These are phyloP conservation scores for Drosophila barbarae DNA, from an alignment of 2,888 invertebrate species.

Conservation along the genomic window DNA sequence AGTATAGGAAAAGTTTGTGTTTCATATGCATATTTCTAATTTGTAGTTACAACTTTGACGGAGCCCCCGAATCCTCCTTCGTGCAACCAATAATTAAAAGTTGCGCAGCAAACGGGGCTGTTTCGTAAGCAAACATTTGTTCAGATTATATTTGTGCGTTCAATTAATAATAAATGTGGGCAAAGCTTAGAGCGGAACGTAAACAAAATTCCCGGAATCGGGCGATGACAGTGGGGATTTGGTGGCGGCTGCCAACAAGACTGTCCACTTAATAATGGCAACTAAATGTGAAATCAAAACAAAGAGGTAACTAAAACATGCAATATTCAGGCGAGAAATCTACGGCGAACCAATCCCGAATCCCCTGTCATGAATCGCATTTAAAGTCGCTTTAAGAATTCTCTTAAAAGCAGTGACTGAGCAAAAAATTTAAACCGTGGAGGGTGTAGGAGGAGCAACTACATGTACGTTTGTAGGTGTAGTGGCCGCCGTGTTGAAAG, in stretches of 20 bases:
- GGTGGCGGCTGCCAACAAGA: background rate
- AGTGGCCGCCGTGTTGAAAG: slow-evolving; percentile 58
- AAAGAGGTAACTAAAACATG: slow-evolving; percentile 57
- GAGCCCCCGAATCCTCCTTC: slow-evolving; percentile 11
- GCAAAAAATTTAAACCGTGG: slow-evolving; percentile 28
- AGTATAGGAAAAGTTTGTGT: slow-evolving; percentile 10
- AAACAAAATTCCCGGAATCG: slow-evolving; percentile 41
- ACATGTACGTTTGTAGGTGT: slow-evolving; percentile 23
- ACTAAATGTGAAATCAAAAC: slow-evolving; percentile 38
- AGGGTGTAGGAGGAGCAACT: slow-evolving; percentile 10
- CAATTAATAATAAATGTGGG: slow-evolving; percentile 51
- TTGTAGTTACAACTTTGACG: slow-evolving; percentile 16
- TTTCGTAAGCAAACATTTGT: slow-evolving; percentile 28
- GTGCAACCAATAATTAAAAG: slow-evolving; percentile 36
- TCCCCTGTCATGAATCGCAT: slow-evolving; percentile 64
- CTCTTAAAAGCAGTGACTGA: slow-evolving; percentile 66
- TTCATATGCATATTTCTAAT: slow-evolving; percentile 32
- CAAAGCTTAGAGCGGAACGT: slow-evolving; percentile 36
- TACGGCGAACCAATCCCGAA: slow-evolving; percentile 20
- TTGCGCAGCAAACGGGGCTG: slow-evolving; percentile 3
- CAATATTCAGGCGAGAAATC: slow-evolving; percentile 53
- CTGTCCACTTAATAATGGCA: slow-evolving; percentile 59
- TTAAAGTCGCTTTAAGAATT: slow-evolving; percentile 64
- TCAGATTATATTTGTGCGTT: slow-evolving; percentile 42
- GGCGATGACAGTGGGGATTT: slow-evolving; percentile 43